Percentiles rank a stretch among this genome's conserved stretches.
Evolutionary conservation across 2,797 vertebrate species (phyloP).

Genomic region (Cirrhinus molitorella): DNA sequence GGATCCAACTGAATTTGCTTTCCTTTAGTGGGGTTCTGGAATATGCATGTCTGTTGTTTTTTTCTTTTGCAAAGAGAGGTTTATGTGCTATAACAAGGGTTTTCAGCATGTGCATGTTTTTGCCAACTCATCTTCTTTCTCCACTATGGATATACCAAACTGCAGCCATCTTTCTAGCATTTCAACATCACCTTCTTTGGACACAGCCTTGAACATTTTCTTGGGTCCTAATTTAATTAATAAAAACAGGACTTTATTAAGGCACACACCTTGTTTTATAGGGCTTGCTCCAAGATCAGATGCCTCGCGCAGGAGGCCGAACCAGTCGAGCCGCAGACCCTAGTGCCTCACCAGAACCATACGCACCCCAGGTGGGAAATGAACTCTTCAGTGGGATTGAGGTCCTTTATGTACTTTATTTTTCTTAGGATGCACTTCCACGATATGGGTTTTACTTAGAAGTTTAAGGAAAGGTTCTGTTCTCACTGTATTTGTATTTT

Average conservation of each 20-base stretch:
- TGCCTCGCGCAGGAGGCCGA: constrained; percentile 87
- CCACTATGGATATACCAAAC: background rate
- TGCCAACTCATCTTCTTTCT: constrained; percentile 10
- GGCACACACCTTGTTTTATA: constrained; percentile 76
- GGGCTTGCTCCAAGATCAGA: constrained; percentile 82
- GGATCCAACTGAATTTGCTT: background rate
- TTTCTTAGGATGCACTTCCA: background rate
- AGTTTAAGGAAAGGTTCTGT: constrained; percentile 28
- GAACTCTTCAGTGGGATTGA: background rate
- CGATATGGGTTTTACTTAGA: background rate
- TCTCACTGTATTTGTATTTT: constrained; percentile 23
- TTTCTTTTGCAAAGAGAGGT: background rate
- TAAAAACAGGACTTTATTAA: constrained; percentile 66
- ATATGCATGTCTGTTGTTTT: constrained; percentile 1
- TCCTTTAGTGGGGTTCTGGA: background rate
- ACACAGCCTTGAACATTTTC: background rate
- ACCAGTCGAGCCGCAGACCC: constrained; percentile 90
- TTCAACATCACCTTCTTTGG: background rate
- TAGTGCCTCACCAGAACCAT: constrained; percentile 85
- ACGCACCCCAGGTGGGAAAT: constrained; percentile 92
- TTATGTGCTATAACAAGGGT: background rate
- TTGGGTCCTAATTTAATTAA: background rate
- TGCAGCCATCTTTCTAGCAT: background rate
- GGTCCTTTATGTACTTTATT: background rate
- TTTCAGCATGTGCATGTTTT: constrained; percentile 29